Evolutionary conservation across 2,888 invertebrate species (phyloP).

Genomic region (Melolontha melolontha): DNA sequence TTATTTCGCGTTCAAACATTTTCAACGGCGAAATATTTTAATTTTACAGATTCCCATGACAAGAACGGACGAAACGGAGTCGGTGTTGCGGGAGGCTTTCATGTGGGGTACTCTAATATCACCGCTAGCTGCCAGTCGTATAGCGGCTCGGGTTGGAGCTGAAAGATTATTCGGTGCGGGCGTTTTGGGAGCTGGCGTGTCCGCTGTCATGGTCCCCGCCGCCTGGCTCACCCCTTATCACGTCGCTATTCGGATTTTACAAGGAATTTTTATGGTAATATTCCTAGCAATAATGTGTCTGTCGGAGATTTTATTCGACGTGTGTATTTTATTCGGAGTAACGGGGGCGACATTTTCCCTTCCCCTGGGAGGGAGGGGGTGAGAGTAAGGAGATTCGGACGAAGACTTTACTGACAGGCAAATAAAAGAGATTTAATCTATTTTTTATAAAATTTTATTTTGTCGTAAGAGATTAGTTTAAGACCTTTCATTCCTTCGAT

Average conservation of each 20-base stretch:
- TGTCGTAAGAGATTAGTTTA: background rate
- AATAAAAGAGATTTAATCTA: background rate
- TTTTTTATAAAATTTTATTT: too few species aligned
- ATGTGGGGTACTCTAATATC: slow-evolving; percentile 71
- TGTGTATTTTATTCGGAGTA: too few species aligned
- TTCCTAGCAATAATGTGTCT: slow-evolving; percentile 4
- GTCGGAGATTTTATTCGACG: background rate
- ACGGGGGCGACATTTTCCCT: too few species aligned
- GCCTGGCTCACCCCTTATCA: slow-evolving; percentile 71
- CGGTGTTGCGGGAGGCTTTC: slow-evolving; percentile 69
- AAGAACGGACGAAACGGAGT: slow-evolving; percentile 69
- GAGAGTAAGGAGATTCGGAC: background rate
- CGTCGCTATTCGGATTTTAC: slow-evolving; percentile 68
- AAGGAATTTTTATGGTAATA: slow-evolving; percentile 70
- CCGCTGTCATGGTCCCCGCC: slow-evolving; percentile 69
- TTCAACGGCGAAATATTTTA: slow-evolving; percentile 13
- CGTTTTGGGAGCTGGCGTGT: slow-evolving; percentile 69
- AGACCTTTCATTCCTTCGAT: too few species aligned
- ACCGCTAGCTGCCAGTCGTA: slow-evolving; percentile 69
- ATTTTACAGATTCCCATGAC: slow-evolving; percentile 65
- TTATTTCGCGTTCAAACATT: too few species aligned
- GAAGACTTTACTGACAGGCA: background rate
- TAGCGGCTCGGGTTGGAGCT: slow-evolving; percentile 70
- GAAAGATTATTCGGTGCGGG: slow-evolving; percentile 69
- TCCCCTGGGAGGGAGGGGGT: too few species aligned